Evolutionary conservation across 2,797 vertebrate genomes (phyloP).

Genomic region (Poecilia picta): DNA sequence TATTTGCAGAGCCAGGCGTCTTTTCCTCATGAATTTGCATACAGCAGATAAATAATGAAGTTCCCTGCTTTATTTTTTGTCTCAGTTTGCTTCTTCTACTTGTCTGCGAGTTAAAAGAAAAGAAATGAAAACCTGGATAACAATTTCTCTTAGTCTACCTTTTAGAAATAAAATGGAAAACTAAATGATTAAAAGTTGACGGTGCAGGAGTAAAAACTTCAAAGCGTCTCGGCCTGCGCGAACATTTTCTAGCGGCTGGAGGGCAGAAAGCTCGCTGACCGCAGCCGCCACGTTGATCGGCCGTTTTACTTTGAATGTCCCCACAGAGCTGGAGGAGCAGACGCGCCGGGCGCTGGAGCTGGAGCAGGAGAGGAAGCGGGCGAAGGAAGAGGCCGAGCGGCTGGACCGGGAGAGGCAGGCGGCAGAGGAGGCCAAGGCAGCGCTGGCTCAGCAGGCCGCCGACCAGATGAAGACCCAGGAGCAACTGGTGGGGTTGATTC

Average conservation of each 20-base stretch:
- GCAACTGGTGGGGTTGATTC: slow-evolving; percentile 84
- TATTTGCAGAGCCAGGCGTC: neutral
- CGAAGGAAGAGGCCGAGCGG: slow-evolving; percentile 93
- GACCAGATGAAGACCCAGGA: slow-evolving; percentile 99
- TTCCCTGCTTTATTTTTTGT: neutral
- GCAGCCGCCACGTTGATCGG: neutral
- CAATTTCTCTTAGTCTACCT: neutral
- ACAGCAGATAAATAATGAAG: neutral
- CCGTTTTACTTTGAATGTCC: neutral
- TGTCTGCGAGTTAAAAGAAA: neutral
- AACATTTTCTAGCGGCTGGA: neutral
- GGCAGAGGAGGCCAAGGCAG: slow-evolving; percentile 92
- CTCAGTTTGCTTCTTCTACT: neutral
- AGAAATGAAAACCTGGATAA: neutral
- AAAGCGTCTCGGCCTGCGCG: neutral
- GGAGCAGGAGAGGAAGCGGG: slow-evolving; percentile 92
- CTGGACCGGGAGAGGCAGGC: slow-evolving; percentile 88
- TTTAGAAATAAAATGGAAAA: neutral
- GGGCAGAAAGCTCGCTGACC: neutral
- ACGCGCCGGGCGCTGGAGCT: slow-evolving; percentile 91
- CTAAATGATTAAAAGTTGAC: neutral
- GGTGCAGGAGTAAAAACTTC: neutral
- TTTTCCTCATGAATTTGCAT: neutral
- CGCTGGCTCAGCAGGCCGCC: slow-evolving; percentile 91
- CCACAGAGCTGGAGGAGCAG: slow-evolving; percentile 93